phyloP scores from a whole-genome alignment of 1,140 invertebrate species.

The Leptinotarsa undecemlineata region DNA sequence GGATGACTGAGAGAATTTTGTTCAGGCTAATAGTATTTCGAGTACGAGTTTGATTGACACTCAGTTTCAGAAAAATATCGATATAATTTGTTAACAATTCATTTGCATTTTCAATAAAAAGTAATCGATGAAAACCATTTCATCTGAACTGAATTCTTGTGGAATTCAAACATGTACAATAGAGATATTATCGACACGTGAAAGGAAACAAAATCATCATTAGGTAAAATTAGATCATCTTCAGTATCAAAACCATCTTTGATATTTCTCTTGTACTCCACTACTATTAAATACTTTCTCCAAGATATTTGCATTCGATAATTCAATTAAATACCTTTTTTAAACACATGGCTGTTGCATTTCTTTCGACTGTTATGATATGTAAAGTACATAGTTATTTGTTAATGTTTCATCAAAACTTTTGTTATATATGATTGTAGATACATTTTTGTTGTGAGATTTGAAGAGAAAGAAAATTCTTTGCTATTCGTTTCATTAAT shows the following conservation, averaged over 20 bases:
- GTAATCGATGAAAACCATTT: constrained; percentile 32
- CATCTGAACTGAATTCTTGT: constrained; percentile 33
- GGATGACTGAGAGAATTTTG: constrained; percentile 46
- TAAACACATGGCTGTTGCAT: background rate
- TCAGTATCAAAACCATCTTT: no score
- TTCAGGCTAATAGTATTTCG: constrained; percentile 38
- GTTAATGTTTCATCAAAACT: constrained; percentile 4
- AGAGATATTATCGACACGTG: no score
- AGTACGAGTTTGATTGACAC: no score
- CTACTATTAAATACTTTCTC: constrained; percentile 9
- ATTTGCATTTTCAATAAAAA: background rate
- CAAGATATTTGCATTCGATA: constrained; percentile 41
- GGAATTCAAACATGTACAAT: background rate
- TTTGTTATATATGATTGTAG: no score
- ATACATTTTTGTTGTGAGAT: no score
- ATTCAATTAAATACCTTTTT: constrained; percentile 31
- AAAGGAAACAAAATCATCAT: no score
- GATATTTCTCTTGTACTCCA: no score
- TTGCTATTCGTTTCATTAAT: no score
- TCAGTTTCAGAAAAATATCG: no score
- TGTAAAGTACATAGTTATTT: constrained; percentile 2
- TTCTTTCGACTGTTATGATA: constrained; percentile 17
- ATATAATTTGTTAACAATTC: no score
- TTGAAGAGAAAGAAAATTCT: no score
- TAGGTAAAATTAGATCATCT: no score